These are phyloP conservation scores for Enteromius afrohamiltoni DNA, from an alignment of 2,797 vertebrate genomes.

Conservation along the genomic window DNA sequence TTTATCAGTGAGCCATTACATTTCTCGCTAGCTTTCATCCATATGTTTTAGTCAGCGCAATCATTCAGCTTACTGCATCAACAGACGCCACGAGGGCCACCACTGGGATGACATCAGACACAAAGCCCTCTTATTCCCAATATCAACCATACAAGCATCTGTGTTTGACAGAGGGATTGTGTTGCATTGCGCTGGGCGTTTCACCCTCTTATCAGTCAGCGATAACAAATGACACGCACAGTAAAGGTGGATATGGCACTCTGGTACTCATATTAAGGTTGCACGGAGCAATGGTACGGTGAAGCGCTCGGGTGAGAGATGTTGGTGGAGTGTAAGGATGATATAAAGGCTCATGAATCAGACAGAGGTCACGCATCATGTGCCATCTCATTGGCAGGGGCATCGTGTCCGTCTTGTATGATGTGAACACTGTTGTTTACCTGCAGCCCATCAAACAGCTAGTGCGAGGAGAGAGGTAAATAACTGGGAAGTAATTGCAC, in stretches of 20 bases:
- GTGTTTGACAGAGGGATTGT: slow-evolving; percentile 18
- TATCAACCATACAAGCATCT: slow-evolving; percentile 38
- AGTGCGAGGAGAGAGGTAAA: slow-evolving; percentile 70
- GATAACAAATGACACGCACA: slow-evolving; percentile 29
- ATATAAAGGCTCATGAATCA: slow-evolving; percentile 30
- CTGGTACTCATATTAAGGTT: slow-evolving; percentile 40
- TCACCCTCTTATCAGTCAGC: slow-evolving; percentile 32
- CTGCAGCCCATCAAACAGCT: slow-evolving; percentile 66
- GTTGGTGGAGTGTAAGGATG: slow-evolving; percentile 7
- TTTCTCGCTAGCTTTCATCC: slow-evolving; percentile 17
- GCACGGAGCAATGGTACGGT: slow-evolving; percentile 13
- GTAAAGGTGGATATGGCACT: slow-evolving; percentile 21
- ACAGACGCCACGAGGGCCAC: slow-evolving; percentile 23
- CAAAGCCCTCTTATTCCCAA: slow-evolving; percentile 39
- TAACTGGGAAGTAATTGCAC: slow-evolving; percentile 80
- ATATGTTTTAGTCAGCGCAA: slow-evolving; percentile 19
- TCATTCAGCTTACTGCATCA: slow-evolving; percentile 31
- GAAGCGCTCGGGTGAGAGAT: slow-evolving; percentile 19
- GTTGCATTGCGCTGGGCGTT: background rate
- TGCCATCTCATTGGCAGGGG: slow-evolving; percentile 37
- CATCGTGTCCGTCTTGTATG: slow-evolving; percentile 44
- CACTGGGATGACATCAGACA: slow-evolving; percentile 43
- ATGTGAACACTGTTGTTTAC: slow-evolving; percentile 69
- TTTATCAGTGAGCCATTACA: slow-evolving; percentile 1
- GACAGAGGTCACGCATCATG: slow-evolving; percentile 48